Evolutionary conservation across 2,113 vertebrate species (phyloP).

Genomic region (Benitochromis conjunctus): DNA sequence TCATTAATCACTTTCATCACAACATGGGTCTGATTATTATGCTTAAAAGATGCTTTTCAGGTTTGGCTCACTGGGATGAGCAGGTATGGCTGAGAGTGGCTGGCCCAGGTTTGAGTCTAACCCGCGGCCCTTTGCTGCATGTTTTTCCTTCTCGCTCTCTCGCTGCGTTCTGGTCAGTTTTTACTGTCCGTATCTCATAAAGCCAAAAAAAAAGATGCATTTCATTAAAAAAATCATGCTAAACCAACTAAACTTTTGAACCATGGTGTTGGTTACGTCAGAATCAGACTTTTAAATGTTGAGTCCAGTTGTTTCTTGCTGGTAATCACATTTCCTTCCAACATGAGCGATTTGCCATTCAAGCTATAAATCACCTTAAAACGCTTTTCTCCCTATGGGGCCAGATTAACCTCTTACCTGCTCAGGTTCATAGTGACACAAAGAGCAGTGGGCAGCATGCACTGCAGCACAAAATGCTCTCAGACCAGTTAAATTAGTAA

Average conservation of each 20-base stretch:
- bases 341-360: not conserved
- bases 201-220: not conserved
- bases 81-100: too few species aligned
- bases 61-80: too few species aligned
- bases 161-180: not conserved
- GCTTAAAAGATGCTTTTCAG: not conserved
- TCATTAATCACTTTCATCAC: not conserved
- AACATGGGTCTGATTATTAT: not conserved
- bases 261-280: not conserved
- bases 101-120: too few species aligned
- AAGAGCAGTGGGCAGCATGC: not conserved
- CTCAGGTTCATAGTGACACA: not conserved
- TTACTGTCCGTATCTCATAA: not conserved
- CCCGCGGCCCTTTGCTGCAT: too few species aligned
- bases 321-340: not conserved
- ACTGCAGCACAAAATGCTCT: not conserved
- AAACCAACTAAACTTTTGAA: not conserved
- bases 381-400: not conserved
- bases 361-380: not conserved
- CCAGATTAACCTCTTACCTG: not conserved
- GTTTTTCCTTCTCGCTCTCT: too few species aligned
- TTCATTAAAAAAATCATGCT: not conserved
- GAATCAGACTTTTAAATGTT: not conserved
- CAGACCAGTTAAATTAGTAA: not conserved
- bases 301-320: rapidly evolving